These are phyloP conservation scores for Paracentrotus lividus DNA, from an alignment of 53 echinoderm and acorn worm species.

Conservation along the genomic window DNA sequence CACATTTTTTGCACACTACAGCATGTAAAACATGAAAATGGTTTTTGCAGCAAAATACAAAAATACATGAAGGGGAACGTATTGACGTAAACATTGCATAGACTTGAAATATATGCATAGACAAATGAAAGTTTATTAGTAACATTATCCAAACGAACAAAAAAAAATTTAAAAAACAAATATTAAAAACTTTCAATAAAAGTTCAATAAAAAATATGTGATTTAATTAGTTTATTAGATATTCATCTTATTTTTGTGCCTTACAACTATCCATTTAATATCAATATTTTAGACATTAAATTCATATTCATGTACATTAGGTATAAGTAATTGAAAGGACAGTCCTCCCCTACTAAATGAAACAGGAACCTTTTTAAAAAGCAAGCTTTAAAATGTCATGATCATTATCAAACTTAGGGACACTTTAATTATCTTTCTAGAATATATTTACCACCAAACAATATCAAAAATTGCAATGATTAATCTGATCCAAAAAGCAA, in stretches of 20 bases:
- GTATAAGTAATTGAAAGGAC: too few relatives aligned
- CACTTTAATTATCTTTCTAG: too few relatives aligned
- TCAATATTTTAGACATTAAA: too few relatives aligned
- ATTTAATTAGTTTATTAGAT: background rate
- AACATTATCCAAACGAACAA: background rate
- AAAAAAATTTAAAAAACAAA: background rate
- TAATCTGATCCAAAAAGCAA: background rate
- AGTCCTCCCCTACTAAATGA: too few relatives aligned
- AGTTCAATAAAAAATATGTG: background rate
- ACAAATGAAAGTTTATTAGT: background rate
- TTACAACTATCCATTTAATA: too few relatives aligned
- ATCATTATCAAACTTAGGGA: too few relatives aligned
- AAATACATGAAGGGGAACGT: background rate
- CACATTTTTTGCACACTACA: background rate
- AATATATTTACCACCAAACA: too few relatives aligned
- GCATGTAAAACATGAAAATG: background rate
- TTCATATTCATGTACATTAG: too few relatives aligned
- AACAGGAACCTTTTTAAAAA: too few relatives aligned
- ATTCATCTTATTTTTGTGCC: background rate
- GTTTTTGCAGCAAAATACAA: background rate
- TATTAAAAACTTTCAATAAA: background rate
- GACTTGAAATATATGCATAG: slow-evolving; percentile 12
- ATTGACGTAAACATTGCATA: slow-evolving; percentile 11
- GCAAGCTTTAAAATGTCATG: too few relatives aligned
- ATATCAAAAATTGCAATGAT: too few relatives aligned